These are phyloP conservation scores for Ascaphus truei DNA, from an alignment of 2,113 vertebrate species.

Conservation along the genomic window DNA sequence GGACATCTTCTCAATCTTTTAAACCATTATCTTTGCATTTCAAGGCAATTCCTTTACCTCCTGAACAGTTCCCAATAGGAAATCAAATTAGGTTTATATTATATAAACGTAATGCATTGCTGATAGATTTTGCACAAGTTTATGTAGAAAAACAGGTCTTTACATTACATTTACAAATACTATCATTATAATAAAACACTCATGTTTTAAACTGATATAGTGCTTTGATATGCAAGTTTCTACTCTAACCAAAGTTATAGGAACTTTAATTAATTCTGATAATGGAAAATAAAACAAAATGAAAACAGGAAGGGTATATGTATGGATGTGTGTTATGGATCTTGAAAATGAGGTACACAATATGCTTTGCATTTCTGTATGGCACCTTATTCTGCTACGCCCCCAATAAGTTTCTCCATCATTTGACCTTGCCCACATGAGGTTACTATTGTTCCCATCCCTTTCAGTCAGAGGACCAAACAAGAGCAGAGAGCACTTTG, in stretches of 20 bases:
- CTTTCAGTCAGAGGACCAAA: no score
- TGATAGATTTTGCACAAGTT: constrained; percentile 6
- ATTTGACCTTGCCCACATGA: no score
- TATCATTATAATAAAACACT: neutral
- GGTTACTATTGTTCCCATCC: no score
- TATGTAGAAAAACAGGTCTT: constrained; percentile 4
- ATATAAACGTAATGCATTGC: neutral
- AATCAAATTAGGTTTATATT: constrained; percentile 24
- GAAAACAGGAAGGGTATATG: no score
- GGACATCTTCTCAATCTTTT: constrained; percentile 18
- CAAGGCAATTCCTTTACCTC: neutral
- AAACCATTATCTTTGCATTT: constrained; percentile 23
- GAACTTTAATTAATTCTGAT: neutral
- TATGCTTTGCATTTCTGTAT: no score
- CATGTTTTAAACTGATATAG: neutral
- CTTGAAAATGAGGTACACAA: no score
- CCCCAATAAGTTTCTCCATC: no score
- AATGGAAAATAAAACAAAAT: neutral
- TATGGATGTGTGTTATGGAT: no score
- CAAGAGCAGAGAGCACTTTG: no score
- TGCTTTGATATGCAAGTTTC: neutral
- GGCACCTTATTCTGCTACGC: no score
- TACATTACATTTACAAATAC: constrained; percentile 19
- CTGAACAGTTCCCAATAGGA: constrained; percentile 1
- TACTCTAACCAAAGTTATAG: constrained; percentile 1